Percentiles rank a stretch among this genome's conserved stretches.
These are phyloP conservation scores for Callinectes sapidus DNA, from an alignment of 2,888 invertebrate genomes.

Conservation along the genomic window DNA sequence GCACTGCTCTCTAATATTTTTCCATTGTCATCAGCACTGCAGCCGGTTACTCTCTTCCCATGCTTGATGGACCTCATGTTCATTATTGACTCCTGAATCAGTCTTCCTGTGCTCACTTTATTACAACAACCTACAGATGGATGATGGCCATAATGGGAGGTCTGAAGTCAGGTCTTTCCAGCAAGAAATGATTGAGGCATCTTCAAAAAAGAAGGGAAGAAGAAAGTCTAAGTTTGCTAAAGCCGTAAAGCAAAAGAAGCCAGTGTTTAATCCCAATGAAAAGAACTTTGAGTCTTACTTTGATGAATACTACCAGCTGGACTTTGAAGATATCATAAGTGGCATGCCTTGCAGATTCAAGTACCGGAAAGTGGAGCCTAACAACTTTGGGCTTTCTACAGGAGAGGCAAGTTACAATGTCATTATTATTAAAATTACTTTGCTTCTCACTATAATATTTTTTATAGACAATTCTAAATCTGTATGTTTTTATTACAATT, in stretches of 20 bases:
- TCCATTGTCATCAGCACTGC: not conserved
- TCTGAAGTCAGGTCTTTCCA: not conserved
- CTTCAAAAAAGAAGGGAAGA: constrained; percentile 20
- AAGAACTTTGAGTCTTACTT: constrained; percentile 89
- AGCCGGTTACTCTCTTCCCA: not conserved
- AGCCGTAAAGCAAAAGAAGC: constrained; percentile 85
- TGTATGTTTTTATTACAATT: too few species aligned
- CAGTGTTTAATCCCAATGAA: constrained; percentile 86
- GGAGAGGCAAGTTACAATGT: constrained; percentile 85
- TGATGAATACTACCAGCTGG: constrained; percentile 95
- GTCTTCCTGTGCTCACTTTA: not conserved
- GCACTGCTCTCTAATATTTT: not conserved
- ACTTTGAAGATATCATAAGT: constrained; percentile 86
- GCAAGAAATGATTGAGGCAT: constrained; percentile 36
- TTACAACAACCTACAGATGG: constrained; percentile 48
- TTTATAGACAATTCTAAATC: too few species aligned
- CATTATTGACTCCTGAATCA: not conserved
- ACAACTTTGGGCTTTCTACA: constrained; percentile 91
- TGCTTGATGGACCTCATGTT: not conserved
- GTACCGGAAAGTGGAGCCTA: constrained; percentile 91
- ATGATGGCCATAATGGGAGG: constrained; percentile 48
- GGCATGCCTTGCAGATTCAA: constrained; percentile 82
- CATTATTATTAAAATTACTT: not conserved
- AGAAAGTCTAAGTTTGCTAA: constrained; percentile 81
- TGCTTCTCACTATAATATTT: not conserved